Evolutionary conservation across 2,888 invertebrate genomes (phyloP), one percentile per base, ranked within the genome.

Genomic region (Pseudoips prasinana): DNA sequence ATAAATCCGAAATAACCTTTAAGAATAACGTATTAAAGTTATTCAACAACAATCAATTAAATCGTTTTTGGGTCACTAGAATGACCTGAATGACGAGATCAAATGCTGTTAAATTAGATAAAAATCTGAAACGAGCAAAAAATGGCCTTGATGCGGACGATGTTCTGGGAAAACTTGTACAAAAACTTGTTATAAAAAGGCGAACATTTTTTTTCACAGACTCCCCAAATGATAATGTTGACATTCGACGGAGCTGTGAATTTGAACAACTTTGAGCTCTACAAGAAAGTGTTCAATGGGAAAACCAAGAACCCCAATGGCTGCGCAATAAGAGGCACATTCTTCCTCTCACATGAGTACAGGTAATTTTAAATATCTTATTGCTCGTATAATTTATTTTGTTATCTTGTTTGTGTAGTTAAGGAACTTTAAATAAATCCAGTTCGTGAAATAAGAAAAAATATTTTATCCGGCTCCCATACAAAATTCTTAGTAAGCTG

Each of bases 241-340:
- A 97, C 97, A 22, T 97, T 98, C 74, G 97, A 97, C 74, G 98
- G 97, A 30, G 97, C 97, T 10, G 92, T 97, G 55, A 98, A 98
- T 84, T 90, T 96, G 66, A 96, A 97, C 76, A 98, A 97, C 83
- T 96, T 92, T 75, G 94, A 96, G 45, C 92, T 94, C 64, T 97
- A 97, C 84, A 92, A 92, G 73, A 94, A 94, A 82, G 95, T 97
- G 33, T 95, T 97, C 75, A 92, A 92, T 65, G 92, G 91, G 40
- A 93, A 94, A 69, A 90, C 95, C 51, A 90, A 93, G 65, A 98
- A 97, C 86, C 95, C 97, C 25, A 97, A 98, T 72, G 95, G 95
- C 8, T 98, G 98, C 64, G 91, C 93, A 8, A 93, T 97, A 51
- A 93, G 92, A 52, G 97, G 96, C 41, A 98, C 98, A 2, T 98